Base-by-base conservation (phyloP, 2,797 vertebrate genomes). In the Valencia hispanica region DNA sequence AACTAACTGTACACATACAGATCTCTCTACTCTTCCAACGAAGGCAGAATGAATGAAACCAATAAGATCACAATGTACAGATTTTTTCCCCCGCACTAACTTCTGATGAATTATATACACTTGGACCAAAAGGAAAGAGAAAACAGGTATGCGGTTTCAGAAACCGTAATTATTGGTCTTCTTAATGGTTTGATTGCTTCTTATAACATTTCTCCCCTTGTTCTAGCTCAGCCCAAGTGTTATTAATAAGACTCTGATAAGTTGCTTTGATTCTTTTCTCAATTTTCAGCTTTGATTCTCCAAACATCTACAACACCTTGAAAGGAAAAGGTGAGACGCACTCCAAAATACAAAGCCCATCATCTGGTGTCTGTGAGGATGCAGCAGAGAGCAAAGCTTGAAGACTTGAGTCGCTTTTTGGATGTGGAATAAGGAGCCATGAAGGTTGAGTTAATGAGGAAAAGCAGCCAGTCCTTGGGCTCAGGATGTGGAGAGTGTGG, bases 1-100 rank as follows among this genome's bases (percentile, higher is more conserved):
- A 86, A 83, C 87, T 85, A 90, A 89, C 89, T 92, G 88, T 90
- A 92, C 85, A 90, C 72, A 80, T 84, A 90, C 87, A 92, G 89
- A 89, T 80, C 84, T 92, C 92, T 77, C 86, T 82, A 83, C 87
- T 90, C 91, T 86, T 89, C 79, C 83, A 84, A 79, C 65, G 86
- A 89, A 80, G 20, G 80, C 84, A 86, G 86, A 85, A 78, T 84
- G 85, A 92, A 90, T 82, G 88, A 81, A 86, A 75, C 82, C 72
- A 86, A 30, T 72, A 80, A 86, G 78, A 80, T 72, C 74, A 78
- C 70, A 70, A 87, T 72, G 65, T 74, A 86, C 72, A 78, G 70
- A 84, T 73, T 70, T 22, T 27, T 77, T 81, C 61, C 70, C 77
- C 63, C 75, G 61, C 63, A 76, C 57, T 78, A 55, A 80, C 75